Conservation (phyloP, 2,113 vertebrate species). For the Sphaerodactylus townsendi region DNA sequence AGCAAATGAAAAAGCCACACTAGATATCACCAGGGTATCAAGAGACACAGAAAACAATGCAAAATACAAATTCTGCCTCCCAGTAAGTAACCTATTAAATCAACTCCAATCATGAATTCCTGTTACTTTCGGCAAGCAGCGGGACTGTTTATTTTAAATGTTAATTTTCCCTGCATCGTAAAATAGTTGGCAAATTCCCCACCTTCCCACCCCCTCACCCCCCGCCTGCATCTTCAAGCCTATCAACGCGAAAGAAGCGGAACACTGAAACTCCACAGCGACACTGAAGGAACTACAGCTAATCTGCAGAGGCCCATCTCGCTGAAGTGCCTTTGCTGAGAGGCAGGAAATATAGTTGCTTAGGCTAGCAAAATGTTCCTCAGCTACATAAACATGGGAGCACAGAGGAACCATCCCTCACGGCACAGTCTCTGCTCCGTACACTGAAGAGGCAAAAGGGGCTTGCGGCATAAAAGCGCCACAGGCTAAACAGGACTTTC, state of each 20-base stretch:
- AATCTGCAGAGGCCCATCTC: slow-evolving; percentile 10
- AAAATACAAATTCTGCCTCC: background rate
- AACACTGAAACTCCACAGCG: background rate
- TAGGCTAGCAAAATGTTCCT: background rate
- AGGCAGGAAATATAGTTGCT: background rate
- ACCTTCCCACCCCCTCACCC: too few species aligned
- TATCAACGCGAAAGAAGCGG: background rate
- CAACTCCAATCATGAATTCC: background rate
- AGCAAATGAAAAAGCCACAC: background rate
- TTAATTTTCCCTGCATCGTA: too few species aligned
- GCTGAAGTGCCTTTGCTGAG: background rate
- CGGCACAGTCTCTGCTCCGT: background rate
- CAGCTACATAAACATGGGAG: background rate
- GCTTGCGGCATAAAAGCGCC: background rate
- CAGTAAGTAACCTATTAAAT: background rate
- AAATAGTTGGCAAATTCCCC: background rate
- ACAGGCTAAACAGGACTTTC: too few species aligned
- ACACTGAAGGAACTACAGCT: background rate
- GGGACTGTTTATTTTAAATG: background rate
- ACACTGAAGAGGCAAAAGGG: background rate
- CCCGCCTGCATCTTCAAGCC: rapidly evolving
- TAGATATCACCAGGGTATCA: background rate
- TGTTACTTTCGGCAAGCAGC: background rate
- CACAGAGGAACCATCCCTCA: background rate
- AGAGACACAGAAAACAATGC: background rate